Base-by-base conservation (phyloP, 2,888 invertebrate species). In the Spicauda simplicius region DNA sequence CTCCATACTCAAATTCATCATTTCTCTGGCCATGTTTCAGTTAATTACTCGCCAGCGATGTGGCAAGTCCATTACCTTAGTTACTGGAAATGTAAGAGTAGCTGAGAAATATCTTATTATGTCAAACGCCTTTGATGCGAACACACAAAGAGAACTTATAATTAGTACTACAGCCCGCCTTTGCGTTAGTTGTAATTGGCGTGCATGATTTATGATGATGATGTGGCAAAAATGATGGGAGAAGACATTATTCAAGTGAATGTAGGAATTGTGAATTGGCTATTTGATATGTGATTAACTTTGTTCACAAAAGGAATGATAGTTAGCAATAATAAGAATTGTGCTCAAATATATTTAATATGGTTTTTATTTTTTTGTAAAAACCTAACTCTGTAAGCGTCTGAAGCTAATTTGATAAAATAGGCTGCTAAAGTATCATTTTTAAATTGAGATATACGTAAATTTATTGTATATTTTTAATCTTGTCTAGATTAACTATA, bases 181-280 rank as follows among this genome's bases (percentile, higher is more conserved):
- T 68, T 67, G 68, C 60, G 66, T 71, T 67, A 67, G 64, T 68
- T 70, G 69, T 72, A 70, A 71, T 71, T 68, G 70, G 69, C 72
- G 71, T 69, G 69, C 58, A 73, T 73, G 74, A 74, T 74, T 73
- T 71, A 74, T 74, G 70, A 56, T 62, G 57, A 68, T 68, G 67
- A 68, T 68, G 67, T 52, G 45, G 62, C 61, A 57, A 68, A 67
- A 62, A 60, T 45, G 61, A 57, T 52, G 48, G 54, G 45, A 33
- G 60, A 66, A 60, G 66, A 55, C 60, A 61, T 66, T 55, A 66
- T 66, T 66, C 48, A 61, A 50, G 60, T 54, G 55, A 66, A 61
- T 60, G 20, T 55, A 45, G 65, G 48, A 66, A 60, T 60, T 48
- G 58, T 41, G 48, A 55, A 65, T 59, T 59, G 41, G 59, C 59